These are phyloP conservation scores for Capitulum mitella DNA, from an alignment of 2,888 invertebrate species.

Conservation along the genomic window DNA sequence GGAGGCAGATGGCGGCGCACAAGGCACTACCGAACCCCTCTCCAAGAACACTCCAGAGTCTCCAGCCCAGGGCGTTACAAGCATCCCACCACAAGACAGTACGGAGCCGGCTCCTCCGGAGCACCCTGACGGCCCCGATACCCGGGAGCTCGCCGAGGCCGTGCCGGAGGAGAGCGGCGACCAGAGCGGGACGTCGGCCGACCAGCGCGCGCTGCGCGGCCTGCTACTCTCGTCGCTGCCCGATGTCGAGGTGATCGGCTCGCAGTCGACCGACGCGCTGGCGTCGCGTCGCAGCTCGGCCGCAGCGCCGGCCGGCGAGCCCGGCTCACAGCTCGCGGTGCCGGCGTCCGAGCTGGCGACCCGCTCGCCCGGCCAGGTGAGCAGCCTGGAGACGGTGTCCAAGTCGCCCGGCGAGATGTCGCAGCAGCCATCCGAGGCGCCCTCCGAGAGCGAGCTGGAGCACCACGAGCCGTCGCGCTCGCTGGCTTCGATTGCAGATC, in stretches of 20 bases:
- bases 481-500: neutral
- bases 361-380: neutral
- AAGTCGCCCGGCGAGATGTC: conserved; percentile 17
- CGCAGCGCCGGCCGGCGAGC: neutral
- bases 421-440: neutral
- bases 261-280: neutral
- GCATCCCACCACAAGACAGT: no score
- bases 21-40: no score
- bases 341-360: neutral
- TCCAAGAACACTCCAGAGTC: neutral
- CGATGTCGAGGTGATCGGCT: neutral
- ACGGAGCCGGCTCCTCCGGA: no score
- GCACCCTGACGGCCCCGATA: no score
- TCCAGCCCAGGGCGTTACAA: neutral
- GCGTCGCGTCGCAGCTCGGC: neutral
- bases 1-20: no score
- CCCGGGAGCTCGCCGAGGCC: no score
- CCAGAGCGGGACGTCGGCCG: neutral
- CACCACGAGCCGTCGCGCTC: neutral
- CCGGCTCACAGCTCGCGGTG: neutral
- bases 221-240: neutral
- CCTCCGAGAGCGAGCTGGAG: neutral
- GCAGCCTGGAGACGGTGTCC: neutral
- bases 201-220: neutral
- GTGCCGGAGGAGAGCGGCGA: no score